Evolutionary conservation across 2,797 vertebrate species (phyloP).

Genomic region (Pseudocheirus occidentalis): DNA sequence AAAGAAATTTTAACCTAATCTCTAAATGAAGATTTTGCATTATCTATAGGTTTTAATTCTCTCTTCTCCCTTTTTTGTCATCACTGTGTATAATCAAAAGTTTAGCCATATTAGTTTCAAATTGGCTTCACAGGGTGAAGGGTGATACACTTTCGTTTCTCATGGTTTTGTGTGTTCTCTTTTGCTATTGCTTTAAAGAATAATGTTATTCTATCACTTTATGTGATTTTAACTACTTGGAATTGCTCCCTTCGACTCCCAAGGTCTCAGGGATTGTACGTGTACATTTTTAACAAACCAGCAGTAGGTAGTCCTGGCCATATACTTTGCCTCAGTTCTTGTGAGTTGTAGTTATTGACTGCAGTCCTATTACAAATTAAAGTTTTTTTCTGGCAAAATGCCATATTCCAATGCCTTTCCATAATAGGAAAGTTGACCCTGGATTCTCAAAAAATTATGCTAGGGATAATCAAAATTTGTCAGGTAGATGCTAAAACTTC

Average conservation of each 20-base stretch:
- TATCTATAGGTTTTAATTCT: neutral
- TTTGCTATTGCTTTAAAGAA: neutral
- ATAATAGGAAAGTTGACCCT: neutral
- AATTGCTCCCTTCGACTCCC: neutral
- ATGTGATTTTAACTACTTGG: neutral
- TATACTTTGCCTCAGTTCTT: neutral
- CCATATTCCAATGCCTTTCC: neutral
- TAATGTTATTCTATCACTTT: neutral
- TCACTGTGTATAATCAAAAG: neutral
- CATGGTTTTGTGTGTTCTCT: neutral
- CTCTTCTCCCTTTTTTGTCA: neutral
- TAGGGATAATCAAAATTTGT: neutral
- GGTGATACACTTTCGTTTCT: neutral
- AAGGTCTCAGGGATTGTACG: neutral
- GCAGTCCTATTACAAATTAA: neutral
- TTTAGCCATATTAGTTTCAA: conserved; percentile 1
- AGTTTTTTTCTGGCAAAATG: neutral
- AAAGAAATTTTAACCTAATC: neutral
- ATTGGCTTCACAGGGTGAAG: neutral
- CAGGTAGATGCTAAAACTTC: neutral
- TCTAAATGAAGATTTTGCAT: neutral
- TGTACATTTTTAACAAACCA: neutral
- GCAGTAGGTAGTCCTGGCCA: neutral
- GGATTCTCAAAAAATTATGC: neutral
- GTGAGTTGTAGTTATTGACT: neutral